Evolutionary conservation across 2,797 vertebrate genomes (phyloP).

Genomic region (Pyrocephalus nanus): DNA sequence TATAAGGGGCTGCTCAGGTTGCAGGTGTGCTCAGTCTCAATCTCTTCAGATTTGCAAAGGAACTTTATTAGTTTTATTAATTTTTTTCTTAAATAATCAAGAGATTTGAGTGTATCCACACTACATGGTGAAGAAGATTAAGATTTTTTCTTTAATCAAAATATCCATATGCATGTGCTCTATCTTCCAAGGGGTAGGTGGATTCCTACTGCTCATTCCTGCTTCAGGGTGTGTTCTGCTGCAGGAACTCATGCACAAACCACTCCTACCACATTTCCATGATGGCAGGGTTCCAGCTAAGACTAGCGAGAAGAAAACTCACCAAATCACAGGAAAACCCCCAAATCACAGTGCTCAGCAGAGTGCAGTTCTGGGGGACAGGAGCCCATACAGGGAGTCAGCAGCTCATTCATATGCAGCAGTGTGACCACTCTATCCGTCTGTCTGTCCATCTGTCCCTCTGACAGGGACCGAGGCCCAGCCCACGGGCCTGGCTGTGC

Average conservation of each 20-base stretch:
- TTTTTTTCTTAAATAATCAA: conserved; percentile 72
- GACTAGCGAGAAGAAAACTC: background rate
- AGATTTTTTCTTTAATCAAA: conserved; percentile 74
- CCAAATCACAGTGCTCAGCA: rapidly evolving
- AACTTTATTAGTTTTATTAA: conserved; percentile 90
- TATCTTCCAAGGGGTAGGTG: conserved; percentile 17
- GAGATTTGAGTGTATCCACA: conserved; percentile 66
- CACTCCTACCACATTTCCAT: background rate
- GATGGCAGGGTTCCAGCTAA: background rate
- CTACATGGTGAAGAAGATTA: conserved; percentile 74
- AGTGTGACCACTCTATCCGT: no score
- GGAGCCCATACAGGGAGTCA: no score
- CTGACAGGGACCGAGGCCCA: background rate
- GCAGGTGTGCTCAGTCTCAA: conserved; percentile 84
- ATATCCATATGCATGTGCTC: conserved; percentile 67
- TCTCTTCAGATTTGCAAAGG: conserved; percentile 83
- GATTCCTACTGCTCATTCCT: conserved; percentile 52
- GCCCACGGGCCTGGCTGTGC: rapidly evolving
- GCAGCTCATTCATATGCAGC: background rate
- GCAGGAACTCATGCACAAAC: conserved; percentile 27
- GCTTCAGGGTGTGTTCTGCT: conserved; percentile 32
- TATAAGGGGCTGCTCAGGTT: conserved; percentile 80
- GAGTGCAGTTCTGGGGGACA: background rate
- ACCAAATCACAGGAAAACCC: background rate
- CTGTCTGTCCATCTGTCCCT: no score